These are phyloP conservation scores for Parnassius mnemosyne DNA, from an alignment of 2,888 invertebrate species.

Conservation along the genomic window DNA sequence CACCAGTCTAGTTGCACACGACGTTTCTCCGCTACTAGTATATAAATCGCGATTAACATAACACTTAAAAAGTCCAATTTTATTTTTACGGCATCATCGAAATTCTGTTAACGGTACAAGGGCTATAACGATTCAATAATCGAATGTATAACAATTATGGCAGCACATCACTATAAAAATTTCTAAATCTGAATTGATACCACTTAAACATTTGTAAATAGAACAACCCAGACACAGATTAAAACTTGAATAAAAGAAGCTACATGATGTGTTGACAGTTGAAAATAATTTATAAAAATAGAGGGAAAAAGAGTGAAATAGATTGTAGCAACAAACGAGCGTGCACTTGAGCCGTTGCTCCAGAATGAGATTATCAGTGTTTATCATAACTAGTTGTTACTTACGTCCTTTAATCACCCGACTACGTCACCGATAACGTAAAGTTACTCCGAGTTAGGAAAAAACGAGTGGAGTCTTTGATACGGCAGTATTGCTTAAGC, in stretches of 20 bases:
- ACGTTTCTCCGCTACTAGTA: conserved; percentile 24
- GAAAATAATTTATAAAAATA: conserved; percentile 2
- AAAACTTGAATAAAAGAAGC: conserved; percentile 8
- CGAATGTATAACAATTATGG: conserved; percentile 19
- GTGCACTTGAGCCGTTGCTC: conserved; percentile 56
- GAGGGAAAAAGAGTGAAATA: conserved; percentile 34
- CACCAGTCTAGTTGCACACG: conserved; percentile 32
- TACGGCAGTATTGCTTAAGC: conserved; percentile 42
- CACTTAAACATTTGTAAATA: conserved; percentile 13
- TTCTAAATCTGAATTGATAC: conserved; percentile 21
- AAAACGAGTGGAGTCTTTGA: conserved; percentile 44
- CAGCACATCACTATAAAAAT: conserved; percentile 15
- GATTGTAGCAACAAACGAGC: conserved; percentile 61
- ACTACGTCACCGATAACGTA: conserved; percentile 68
- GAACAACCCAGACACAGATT: conserved; percentile 10
- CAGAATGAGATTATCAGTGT: conserved; percentile 74
- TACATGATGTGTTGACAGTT: not conserved
- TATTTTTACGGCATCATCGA: conserved; percentile 12
- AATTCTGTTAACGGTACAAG: conserved; percentile 24
- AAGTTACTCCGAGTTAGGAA: conserved; percentile 46
- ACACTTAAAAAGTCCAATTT: conserved; percentile 17
- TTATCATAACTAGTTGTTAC: conserved; percentile 71
- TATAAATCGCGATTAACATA: conserved; percentile 25
- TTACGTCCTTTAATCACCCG: conserved; percentile 71
- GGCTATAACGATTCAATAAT: conserved; percentile 11